A percentile compares a stretch with the other conserved stretches of the same genome.
Conservation (phyloP, 2,113 vertebrate genomes). For the Mobula birostris region DNA sequence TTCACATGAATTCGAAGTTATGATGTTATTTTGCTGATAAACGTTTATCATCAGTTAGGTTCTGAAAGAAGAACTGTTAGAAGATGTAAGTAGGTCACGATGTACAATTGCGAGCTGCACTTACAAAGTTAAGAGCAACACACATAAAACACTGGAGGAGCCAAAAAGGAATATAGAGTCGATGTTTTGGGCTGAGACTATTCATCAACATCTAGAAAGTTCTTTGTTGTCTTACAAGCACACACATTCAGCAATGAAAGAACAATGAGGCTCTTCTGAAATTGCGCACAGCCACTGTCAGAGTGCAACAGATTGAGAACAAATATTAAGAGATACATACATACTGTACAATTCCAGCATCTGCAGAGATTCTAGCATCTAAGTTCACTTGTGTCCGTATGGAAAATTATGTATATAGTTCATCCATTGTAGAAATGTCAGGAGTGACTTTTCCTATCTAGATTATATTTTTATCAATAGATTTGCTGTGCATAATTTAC, state of each 20-base stretch:
- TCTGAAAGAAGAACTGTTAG: neutral
- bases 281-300: neutral
- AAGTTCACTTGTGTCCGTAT: no score
- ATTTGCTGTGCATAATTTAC: neutral
- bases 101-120: neutral
- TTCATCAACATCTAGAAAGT: no score
- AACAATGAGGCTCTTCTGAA: neutral
- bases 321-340: neutral
- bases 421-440: neutral
- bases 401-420: neutral
- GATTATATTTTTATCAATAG: neutral
- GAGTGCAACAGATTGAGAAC: neutral
- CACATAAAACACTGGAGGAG: no score
- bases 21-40: neutral
- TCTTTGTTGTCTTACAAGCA: neutral
- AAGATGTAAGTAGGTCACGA: neutral
- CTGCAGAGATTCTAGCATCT: no score
- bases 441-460: neutral
- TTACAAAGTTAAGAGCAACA: neutral
- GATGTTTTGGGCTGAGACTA: no score
- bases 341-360: no score
- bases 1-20: neutral
- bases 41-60: neutral
- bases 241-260: neutral
- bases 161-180: no score